Conservation (phyloP, 2,797 vertebrate genomes). For the Enteromius viviparus region DNA sequence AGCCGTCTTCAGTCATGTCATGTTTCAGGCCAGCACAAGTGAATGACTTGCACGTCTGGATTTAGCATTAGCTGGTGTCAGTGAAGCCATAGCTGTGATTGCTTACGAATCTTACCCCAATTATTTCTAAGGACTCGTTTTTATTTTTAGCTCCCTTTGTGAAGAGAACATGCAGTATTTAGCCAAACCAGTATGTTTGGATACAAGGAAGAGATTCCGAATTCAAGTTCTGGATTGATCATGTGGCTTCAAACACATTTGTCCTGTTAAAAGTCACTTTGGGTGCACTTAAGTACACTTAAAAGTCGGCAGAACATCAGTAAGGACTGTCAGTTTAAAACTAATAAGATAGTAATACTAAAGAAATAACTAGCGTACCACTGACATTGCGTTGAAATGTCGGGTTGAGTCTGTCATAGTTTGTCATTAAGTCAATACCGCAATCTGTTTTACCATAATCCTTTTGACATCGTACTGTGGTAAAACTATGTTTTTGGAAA, state of each 20-base stretch:
- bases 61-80: constrained; percentile 53
- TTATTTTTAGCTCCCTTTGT: constrained; percentile 6
- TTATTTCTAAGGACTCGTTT: constrained; percentile 9
- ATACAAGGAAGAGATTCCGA: constrained; percentile 20
- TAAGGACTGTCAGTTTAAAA: background rate
- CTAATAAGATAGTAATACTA: background rate
- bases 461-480: background rate
- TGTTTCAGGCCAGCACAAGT: constrained; percentile 48
- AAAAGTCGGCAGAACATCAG: background rate
- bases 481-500: background rate
- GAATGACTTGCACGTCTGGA: constrained; percentile 65
- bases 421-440: background rate
- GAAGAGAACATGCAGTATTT: background rate
- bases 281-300: background rate
- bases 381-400: constrained; percentile 1
- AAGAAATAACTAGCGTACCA: background rate
- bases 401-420: background rate
- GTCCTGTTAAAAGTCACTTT: constrained; percentile 21
- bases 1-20: constrained; percentile 58
- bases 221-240: constrained; percentile 21
- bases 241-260: constrained; percentile 31
- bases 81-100: constrained; percentile 34
- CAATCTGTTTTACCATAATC: background rate
- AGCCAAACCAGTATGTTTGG: background rate
- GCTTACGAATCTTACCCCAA: background rate